A percentile compares a stretch with the other conserved stretches of the same genome.
These are phyloP conservation scores for Garrulus glandarius DNA, from an alignment of 2,797 vertebrate species.

Conservation along the genomic window DNA sequence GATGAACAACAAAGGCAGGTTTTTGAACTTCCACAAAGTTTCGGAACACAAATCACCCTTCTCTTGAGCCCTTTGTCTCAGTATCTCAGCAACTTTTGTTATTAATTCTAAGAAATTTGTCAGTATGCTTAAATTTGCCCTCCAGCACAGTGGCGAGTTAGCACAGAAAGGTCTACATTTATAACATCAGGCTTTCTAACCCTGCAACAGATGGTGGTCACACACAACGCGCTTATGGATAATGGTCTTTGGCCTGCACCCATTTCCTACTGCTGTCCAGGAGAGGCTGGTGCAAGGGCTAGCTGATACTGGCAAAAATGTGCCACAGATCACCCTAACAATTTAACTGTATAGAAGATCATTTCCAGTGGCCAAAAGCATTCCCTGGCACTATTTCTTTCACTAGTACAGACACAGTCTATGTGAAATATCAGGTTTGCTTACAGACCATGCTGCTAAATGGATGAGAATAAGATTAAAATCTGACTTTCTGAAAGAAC, in stretches of 20 bases:
- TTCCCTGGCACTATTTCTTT: not conserved
- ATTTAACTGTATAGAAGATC: not conserved
- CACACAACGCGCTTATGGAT: not conserved
- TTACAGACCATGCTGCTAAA: not conserved
- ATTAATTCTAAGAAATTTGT: not conserved
- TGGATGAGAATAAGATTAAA: not conserved
- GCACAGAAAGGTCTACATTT: not conserved
- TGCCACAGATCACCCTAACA: not conserved
- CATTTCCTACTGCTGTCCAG: not conserved
- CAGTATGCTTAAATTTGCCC: not conserved
- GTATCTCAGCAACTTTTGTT: not conserved
- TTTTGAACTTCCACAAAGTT: not conserved
- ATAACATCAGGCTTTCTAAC: not conserved
- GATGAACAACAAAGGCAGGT: not conserved
- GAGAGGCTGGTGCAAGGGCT: not conserved
- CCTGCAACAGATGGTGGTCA: not conserved
- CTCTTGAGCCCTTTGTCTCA: not conserved
- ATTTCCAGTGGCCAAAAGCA: not conserved
- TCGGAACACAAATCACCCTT: not conserved
- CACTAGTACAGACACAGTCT: not conserved
- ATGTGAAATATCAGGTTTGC: not conserved
- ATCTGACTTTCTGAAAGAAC: not conserved
- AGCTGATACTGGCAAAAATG: not conserved
- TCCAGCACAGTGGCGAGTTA: not conserved
- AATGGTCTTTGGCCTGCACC: not conserved